Evolutionary conservation across 2,113 vertebrate species (phyloP).

Genomic region (Bombycilla garrulus): DNA sequence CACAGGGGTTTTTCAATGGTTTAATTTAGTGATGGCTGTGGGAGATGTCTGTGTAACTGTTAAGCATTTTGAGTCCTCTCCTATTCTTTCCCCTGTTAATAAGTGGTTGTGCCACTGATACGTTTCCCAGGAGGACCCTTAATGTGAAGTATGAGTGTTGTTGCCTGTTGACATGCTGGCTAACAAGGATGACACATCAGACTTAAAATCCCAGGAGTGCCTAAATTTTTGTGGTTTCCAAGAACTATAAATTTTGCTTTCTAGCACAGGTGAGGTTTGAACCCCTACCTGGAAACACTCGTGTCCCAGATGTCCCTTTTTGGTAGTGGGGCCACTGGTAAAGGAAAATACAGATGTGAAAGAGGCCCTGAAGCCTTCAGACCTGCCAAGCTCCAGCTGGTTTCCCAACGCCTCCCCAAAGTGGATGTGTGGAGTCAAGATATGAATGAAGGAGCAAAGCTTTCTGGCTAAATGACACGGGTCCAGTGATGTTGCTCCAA

Average conservation of each 20-base stretch:
- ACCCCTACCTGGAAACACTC: background rate
- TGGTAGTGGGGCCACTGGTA: background rate
- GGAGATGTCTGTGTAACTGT: background rate
- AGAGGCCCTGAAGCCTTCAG: background rate
- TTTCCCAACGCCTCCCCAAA: background rate
- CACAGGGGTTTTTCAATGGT: background rate
- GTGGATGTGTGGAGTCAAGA: background rate
- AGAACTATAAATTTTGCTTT: background rate
- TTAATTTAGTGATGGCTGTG: background rate
- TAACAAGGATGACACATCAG: background rate
- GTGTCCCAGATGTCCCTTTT: background rate
- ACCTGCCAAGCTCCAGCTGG: background rate
- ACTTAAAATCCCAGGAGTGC: background rate
- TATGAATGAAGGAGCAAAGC: background rate
- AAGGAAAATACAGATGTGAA: background rate
- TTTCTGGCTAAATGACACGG: background rate
- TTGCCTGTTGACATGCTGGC: background rate
- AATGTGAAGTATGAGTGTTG: background rate
- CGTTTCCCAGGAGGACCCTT: background rate
- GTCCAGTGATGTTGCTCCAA: background rate
- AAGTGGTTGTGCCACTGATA: constrained; percentile 1
- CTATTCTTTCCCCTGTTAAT: constrained; percentile 34
- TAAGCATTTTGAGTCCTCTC: background rate
- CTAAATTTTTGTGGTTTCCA: background rate
- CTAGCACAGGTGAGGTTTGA: background rate